phyloP scores from a whole-genome alignment of 2,888 invertebrate species.

The Drosophila neutralis region DNA sequence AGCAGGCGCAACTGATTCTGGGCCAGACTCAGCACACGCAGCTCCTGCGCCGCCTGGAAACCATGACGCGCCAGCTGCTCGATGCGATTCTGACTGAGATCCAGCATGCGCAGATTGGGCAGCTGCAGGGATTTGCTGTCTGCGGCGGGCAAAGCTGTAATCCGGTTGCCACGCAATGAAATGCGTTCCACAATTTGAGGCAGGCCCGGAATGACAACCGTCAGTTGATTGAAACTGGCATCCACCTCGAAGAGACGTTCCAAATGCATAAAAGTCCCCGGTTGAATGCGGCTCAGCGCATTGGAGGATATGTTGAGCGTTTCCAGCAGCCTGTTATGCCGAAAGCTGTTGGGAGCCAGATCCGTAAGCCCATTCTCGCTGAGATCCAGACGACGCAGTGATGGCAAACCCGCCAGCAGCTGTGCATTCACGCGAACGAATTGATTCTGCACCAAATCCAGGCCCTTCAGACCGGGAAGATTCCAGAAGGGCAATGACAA shows the following conservation, averaged over 20 bases:
- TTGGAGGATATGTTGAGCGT: conserved; percentile 93
- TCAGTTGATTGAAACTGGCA: conserved; percentile 89
- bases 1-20: conserved; percentile 90
- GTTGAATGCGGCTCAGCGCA: conserved; percentile 89
- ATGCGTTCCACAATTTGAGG: conserved; percentile 92
- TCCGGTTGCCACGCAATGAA: conserved; percentile 89
- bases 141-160: conserved; percentile 87
- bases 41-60: conserved; percentile 88
- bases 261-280: conserved; percentile 91
- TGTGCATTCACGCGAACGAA: conserved; percentile 90
- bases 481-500: conserved; percentile 93
- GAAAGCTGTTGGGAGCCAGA: conserved; percentile 90
- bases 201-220: conserved; percentile 91
- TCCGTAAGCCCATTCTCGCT: conserved; percentile 90
- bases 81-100: conserved; percentile 91
- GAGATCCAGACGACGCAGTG: conserved; percentile 90
- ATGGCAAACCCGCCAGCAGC: conserved; percentile 90
- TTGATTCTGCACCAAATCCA: conserved; percentile 92
- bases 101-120: conserved; percentile 90
- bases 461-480: conserved; percentile 92
- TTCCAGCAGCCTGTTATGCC: conserved; percentile 90
- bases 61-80: conserved; percentile 89
- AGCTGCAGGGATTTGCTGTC: conserved; percentile 90
- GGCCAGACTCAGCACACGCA: conserved; percentile 89
- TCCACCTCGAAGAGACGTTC: conserved; percentile 92